Evolutionary conservation across 2,797 vertebrate genomes (phyloP).

Genomic region (Anabas testudineus): DNA sequence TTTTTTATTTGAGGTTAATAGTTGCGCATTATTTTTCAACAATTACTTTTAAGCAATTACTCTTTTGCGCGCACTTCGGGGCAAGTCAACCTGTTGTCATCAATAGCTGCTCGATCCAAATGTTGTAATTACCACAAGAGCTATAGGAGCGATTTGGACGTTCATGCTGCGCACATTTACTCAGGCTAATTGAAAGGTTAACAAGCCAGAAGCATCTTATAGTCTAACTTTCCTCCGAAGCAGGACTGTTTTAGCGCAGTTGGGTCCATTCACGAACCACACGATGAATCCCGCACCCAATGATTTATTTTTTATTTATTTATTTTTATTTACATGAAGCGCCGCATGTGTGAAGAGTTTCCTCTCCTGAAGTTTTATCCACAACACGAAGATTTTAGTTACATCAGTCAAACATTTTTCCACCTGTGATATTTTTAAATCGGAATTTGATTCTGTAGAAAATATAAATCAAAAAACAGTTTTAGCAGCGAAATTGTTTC

Average conservation of each 20-base stretch:
- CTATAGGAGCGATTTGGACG: slow-evolving; percentile 60
- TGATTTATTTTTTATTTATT: slow-evolving; percentile 21
- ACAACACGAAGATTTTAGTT: not conserved
- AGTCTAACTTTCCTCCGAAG: slow-evolving; percentile 33
- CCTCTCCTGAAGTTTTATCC: not conserved
- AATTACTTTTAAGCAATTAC: slow-evolving; percentile 76
- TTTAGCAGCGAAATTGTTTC: not conserved
- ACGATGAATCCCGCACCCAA: slow-evolving; percentile 16
- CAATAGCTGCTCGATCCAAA: slow-evolving; percentile 71
- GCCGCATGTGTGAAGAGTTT: slow-evolving; percentile 1
- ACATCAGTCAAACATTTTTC: not conserved
- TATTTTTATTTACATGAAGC: slow-evolving; percentile 6
- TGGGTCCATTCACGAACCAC: slow-evolving; percentile 31
- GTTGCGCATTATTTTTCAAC: slow-evolving; percentile 65
- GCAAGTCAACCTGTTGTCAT: slow-evolving; percentile 76
- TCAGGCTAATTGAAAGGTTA: slow-evolving; percentile 75
- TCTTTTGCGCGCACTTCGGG: slow-evolving; percentile 45
- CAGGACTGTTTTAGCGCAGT: slow-evolving; percentile 23
- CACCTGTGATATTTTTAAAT: not conserved
- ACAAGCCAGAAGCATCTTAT: slow-evolving; percentile 61
- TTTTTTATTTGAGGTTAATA: slow-evolving; percentile 70
- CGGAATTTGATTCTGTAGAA: not conserved
- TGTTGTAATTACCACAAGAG: slow-evolving; percentile 71
- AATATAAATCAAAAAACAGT: not conserved
- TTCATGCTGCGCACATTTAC: slow-evolving; percentile 69